Evolutionary conservation across 2,888 invertebrate species (phyloP), one percentile per base, ranked within the genome.

Genomic region (Crocallis elinguaria): DNA sequence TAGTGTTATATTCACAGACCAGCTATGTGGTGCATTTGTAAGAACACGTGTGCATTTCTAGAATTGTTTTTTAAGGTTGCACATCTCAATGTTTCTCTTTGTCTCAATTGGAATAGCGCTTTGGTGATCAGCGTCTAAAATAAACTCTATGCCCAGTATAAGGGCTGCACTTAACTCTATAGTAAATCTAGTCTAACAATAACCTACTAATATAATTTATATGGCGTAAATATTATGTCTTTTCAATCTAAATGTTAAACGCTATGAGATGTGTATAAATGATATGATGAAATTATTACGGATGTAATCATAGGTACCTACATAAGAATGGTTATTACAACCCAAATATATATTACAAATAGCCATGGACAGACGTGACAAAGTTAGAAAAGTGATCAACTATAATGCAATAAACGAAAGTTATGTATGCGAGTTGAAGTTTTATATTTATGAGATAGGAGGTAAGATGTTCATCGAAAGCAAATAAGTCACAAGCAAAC

Each of bases 181-280:
- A 71, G 68, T 74, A 75, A 73, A 67, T 67, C 71, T 79, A 82
- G 71, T 57, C 59, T 64, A 68, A 80, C 66, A 66, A 78, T 87
- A 85, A 63, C 67, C 77, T 85, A 82, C 71, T 71, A 76, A 76
- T 74, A 79, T 45, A 13, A 32, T n/a, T n/a, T n/a, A n/a, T 74
- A 82, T 65, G 67, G 78, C 76, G 68, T 84, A 81, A 84, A 84
- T 84, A 51, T 50, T 25, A 77, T 83, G 82, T 84, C 70, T 82
- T 82, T 82, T 80, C 71, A 71, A 56, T 69, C 79, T 84, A 86
- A 69, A 85, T 84, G 83, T 82, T 83, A 75, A 29, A 79, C 78
- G 79, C 88, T 89, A 90, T 87, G 88, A 89, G 78, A 88, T 89
- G 84, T 88, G 77, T 85, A 67, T 67, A 73, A 84, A 86, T 86